Evolutionary conservation across 2,113 vertebrate species (phyloP).

Genomic region (Passerina amoena): DNA sequence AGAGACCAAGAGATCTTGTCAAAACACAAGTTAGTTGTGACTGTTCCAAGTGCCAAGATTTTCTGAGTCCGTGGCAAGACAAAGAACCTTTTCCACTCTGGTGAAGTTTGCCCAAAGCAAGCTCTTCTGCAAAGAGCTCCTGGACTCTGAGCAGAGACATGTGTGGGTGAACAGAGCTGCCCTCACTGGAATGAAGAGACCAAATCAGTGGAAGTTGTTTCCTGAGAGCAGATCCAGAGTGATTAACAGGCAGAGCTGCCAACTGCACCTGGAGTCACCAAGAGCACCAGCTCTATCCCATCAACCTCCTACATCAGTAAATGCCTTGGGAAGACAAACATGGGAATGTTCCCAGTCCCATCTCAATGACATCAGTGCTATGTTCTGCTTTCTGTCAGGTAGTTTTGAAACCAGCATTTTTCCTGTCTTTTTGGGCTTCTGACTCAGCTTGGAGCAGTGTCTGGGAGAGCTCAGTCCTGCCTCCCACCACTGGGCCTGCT

Average conservation of each 20-base stretch:
- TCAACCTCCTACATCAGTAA: neutral
- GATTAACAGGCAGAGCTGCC: neutral
- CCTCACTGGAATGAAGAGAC: neutral
- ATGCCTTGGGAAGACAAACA: neutral
- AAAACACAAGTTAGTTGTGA: neutral
- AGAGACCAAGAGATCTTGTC: neutral
- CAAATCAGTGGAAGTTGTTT: neutral
- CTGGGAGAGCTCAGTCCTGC: neutral
- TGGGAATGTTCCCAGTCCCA: neutral
- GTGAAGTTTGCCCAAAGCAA: neutral
- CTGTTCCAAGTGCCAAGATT: neutral
- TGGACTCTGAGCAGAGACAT: neutral
- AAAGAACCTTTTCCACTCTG: neutral
- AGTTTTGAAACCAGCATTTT: neutral
- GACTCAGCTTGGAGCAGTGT: neutral
- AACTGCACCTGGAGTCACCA: neutral
- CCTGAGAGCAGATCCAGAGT: neutral
- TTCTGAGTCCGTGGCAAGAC: neutral
- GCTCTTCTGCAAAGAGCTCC: neutral
- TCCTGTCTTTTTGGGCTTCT: neutral
- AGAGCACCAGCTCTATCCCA: neutral
- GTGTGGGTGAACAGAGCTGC: neutral
- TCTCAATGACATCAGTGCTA: neutral
- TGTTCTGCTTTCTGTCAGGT: neutral
- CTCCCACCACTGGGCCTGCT: neutral